Evolutionary conservation across 2,888 invertebrate species (phyloP), one percentile per base, ranked within the genome.

Genomic region (Oligia fasciuncula): DNA sequence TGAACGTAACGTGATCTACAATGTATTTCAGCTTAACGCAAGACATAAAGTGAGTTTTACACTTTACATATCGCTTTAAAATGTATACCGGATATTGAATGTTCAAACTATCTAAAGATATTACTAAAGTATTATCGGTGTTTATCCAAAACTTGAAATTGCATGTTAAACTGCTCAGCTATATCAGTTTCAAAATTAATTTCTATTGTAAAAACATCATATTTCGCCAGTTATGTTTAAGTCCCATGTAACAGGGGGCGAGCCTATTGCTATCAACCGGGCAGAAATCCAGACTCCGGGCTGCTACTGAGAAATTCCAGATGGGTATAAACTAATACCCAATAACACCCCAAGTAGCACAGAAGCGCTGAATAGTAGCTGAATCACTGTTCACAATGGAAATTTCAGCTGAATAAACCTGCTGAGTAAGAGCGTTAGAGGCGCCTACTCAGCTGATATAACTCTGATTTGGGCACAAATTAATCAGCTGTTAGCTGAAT

Each of bases 1-100:
- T 60, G 63, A 54, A 51, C 54, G 49, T 71, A 40, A 73, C 19
- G 29, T 29, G 67, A 35, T 13, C 43, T n/a, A 85, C 69, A 82
- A 73, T 57, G 73, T 85, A 66, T 85, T 57, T 40, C 14, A 73
- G 62, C 2, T 68, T 57, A 57, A 62, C 63, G 6, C 43, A 51
- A 75, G 35, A 19, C 75, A 65, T 68, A 76, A 69, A 81, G 0
- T n/a, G 35, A 57, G 40, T 35, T 60, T 73, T 46, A 73, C 19
- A 62, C 13, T 35, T 69, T 73, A 60, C 3, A 46, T 49, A 67
- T 43, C 46, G 11, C 29, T 84, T 66, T 14, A 62, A 62, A 72
- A 14, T 46, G 2, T 43, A 23, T 51, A 72, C 29, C 63, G 60
- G 63, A 80, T 40, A 83, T 73, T 43, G 23, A 85, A 54, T 54